Evolutionary conservation across 2,797 vertebrate species (phyloP), one percentile per base, ranked within the genome.

Genomic region (Ctenochaetus hawaiiensis): DNA sequence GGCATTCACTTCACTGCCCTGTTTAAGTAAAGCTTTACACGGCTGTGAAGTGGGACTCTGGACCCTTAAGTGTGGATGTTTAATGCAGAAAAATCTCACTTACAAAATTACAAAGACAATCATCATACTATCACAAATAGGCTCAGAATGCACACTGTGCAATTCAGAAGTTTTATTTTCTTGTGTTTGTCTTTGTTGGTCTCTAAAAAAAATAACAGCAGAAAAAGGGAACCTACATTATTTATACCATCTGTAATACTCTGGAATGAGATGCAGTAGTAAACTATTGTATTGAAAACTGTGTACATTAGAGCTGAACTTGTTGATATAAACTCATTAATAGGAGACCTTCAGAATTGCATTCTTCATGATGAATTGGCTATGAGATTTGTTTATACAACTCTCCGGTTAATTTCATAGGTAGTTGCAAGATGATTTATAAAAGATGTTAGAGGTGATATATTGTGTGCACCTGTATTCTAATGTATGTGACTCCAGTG

Each of bases 321-420:
- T 74, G 49, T 77, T 54, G 37, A 77, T 45, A 77, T 51, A 71
- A 52, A 53, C 34, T 45, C 63, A 58, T 68, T 20, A 65, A 20
- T 63, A 22, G 45, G 62, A 60, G 57, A 66, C 52, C 37, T 70
- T 3, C 41, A 30, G 30, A 61, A 61, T 77, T 57, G 49, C 58
- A 76, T 65, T 22, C n/a, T 76, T 56, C 73, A 57, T 65, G 53
- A 77, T 77, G 26, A 68, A 69, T 72, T 64, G 65, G 17, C 13
- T 41, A 37, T 43, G 34, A 65, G 26, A 69, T 69, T 47, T 70
- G 53, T 67, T 48, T 52, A 54, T 41, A 48, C 52, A 53, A 44
- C 67, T 37, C 10, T 34, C 12, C 12, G 22, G 34, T 45, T 65
- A 4, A 47, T 81, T 51, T 66, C 18, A 66, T n/a, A 64, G 69